phyloP scores from a whole-genome alignment of 2,888 invertebrate genomes.

The Hanleya hanleyi region DNA sequence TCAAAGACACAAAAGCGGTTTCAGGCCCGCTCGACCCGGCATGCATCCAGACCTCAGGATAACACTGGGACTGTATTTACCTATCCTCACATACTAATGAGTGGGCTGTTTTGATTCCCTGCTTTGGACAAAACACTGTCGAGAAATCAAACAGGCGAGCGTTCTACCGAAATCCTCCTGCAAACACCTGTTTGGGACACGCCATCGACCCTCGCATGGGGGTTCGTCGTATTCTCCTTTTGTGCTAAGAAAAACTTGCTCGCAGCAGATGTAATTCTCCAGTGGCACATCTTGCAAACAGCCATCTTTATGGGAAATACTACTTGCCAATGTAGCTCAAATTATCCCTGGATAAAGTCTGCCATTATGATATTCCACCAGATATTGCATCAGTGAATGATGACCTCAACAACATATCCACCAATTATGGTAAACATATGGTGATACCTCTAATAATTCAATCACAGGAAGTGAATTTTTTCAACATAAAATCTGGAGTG shows the following conservation, averaged over 20 bases:
- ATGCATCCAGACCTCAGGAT: background rate
- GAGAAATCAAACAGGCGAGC: constrained; percentile 4
- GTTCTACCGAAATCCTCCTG: background rate
- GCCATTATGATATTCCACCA: too few relatives aligned
- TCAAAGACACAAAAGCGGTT: background rate
- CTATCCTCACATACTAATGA: constrained; percentile 10
- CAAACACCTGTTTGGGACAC: background rate
- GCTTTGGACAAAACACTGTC: constrained; percentile 5
- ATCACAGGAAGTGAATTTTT: too few relatives aligned
- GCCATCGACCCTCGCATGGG: background rate
- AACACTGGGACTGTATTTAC: background rate
- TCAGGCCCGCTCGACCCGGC: background rate
- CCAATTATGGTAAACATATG: too few relatives aligned
- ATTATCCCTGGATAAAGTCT: too few relatives aligned
- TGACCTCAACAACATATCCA: too few relatives aligned
- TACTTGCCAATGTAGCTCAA: too few relatives aligned
- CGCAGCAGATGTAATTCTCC: too few relatives aligned
- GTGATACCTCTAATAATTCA: too few relatives aligned
- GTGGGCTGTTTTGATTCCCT: background rate
- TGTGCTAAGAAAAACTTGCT: too few relatives aligned
- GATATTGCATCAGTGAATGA: too few relatives aligned
- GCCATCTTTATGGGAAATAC: background rate
- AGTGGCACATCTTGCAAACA: too few relatives aligned
- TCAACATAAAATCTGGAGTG: too few relatives aligned
- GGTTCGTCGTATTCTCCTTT: background rate